Conservation (phyloP, 2,113 vertebrate species). For the Amphilophus citrinellus region DNA sequence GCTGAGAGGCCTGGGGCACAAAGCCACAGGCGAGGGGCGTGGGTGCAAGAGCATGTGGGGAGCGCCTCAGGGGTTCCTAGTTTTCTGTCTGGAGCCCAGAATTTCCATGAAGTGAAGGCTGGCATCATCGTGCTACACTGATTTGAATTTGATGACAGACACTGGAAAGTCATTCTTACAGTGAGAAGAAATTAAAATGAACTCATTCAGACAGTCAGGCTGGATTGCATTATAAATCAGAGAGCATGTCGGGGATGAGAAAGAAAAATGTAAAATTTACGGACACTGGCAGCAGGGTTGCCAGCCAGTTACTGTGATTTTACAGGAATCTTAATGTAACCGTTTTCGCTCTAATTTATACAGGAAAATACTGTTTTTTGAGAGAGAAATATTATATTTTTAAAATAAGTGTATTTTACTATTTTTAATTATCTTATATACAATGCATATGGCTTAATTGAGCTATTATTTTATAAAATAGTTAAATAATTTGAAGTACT, state of each 20-base stretch:
- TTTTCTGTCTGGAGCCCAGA: constrained; percentile 41
- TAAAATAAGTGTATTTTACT: too few relatives aligned
- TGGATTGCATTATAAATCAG: constrained; percentile 17
- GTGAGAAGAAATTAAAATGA: background rate
- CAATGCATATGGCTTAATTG: too few relatives aligned
- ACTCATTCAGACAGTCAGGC: background rate
- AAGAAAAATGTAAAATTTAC: too few relatives aligned
- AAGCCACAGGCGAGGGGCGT: constrained; percentile 52
- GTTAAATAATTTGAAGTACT: background rate
- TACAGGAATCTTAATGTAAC: background rate
- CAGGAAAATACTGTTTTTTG: too few relatives aligned
- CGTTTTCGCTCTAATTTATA: background rate
- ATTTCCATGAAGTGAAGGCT: constrained; percentile 50
- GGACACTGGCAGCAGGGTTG: background rate
- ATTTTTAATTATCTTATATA: too few relatives aligned
- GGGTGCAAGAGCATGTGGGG: constrained; percentile 29
- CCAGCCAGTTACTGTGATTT: background rate
- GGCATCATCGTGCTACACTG: constrained; percentile 33
- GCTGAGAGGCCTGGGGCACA: constrained; percentile 52
- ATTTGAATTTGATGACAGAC: constrained; percentile 58
- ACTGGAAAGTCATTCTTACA: constrained; percentile 35
- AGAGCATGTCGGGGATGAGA: background rate
- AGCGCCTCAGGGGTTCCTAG: constrained; percentile 44
- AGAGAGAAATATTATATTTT: too few relatives aligned
- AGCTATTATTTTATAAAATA: background rate